A percentile compares a stretch with the other conserved stretches of the same genome.
Conservation (phyloP, 2,888 invertebrate genomes). For the Paralinhomoeus sp. region DNA sequence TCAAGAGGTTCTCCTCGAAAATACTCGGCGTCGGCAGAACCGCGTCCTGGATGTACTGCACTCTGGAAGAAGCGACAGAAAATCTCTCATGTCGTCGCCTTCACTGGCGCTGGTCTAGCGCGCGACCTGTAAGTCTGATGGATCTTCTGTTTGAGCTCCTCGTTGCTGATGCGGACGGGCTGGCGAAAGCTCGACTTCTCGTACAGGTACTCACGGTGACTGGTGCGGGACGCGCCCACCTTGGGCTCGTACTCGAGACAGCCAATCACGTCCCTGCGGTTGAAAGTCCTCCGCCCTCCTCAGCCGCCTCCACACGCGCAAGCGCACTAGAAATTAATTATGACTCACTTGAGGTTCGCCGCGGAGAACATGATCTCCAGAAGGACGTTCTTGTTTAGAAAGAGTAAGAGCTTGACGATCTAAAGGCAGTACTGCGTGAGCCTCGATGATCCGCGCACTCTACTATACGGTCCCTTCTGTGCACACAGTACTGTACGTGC, state of each 20-base stretch:
- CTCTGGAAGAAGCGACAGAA: too few relatives aligned
- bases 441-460: too few relatives aligned
- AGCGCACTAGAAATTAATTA: too few relatives aligned
- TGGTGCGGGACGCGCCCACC: constrained; percentile 29
- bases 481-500: too few relatives aligned
- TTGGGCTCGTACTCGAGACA: constrained; percentile 87
- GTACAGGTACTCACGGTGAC: constrained; percentile 82
- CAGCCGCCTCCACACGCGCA: too few relatives aligned
- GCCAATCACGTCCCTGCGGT: constrained; percentile 67
- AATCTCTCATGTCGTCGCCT: not conserved
- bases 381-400: constrained; percentile 83
- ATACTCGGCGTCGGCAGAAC: constrained; percentile 94
- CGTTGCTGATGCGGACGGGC: constrained; percentile 72
- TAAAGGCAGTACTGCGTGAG: constrained; percentile 31
- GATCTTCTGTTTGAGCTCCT: constrained; percentile 82
- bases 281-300: too few relatives aligned
- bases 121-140: constrained; percentile 96
- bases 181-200: constrained; percentile 49
- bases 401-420: constrained; percentile 93
- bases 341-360: constrained; percentile 15
- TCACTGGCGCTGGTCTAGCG: not conserved
- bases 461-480: too few relatives aligned
- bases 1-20: constrained; percentile 95
- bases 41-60: constrained; percentile 89
- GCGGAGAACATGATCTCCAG: constrained; percentile 91